These are phyloP conservation scores for Plebejus melissa DNA, from an alignment of 2,888 invertebrate species.

Conservation along the genomic window DNA sequence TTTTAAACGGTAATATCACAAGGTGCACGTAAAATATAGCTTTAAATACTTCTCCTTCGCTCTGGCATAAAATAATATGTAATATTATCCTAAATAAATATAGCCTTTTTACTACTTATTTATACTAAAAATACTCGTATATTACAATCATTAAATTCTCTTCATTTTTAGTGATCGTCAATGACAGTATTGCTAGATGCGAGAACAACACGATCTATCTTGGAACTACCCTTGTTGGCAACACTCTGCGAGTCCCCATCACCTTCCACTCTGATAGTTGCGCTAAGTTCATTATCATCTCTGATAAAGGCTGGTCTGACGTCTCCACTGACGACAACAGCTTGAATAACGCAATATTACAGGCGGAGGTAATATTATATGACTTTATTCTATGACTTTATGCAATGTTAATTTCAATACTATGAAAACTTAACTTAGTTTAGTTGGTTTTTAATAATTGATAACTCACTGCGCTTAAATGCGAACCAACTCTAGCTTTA, in stretches of 20 bases:
- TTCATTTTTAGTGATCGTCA: neutral
- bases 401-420: no score
- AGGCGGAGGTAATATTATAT: neutral
- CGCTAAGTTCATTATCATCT: constrained; percentile 55
- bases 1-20: constrained; percentile 47
- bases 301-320: constrained; percentile 58
- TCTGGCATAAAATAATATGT: no score
- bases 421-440: no score
- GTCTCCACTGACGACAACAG: constrained; percentile 48
- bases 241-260: constrained; percentile 48
- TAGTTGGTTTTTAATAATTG: no score
- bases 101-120: no score
- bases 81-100: no score
- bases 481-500: no score
- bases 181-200: neutral
- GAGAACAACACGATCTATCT: constrained; percentile 52
- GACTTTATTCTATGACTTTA: no score
- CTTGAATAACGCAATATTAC: neutral
- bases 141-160: neutral
- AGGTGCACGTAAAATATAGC: no score
- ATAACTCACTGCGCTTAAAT: no score
- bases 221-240: constrained; percentile 58
- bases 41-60: no score
- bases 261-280: constrained; percentile 48
- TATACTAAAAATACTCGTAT: no score